A percentile compares a stretch with the other conserved stretches of the same genome.
phyloP scores from a whole-genome alignment of 2,888 invertebrate species.

The Aphidius colemani region DNA sequence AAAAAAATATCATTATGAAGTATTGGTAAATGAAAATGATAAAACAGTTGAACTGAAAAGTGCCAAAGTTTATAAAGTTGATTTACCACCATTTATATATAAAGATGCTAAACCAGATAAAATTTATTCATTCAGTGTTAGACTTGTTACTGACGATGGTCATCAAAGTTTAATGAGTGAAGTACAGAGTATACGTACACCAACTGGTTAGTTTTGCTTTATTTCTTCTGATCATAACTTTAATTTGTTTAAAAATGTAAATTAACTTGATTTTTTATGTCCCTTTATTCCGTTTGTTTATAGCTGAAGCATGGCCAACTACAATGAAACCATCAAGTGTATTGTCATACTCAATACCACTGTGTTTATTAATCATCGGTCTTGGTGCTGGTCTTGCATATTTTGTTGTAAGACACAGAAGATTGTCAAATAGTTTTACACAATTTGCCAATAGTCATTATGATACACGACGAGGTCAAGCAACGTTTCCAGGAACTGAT shows the following conservation, averaged over 20 bases:
- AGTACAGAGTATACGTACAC: slow-evolving; percentile 58
- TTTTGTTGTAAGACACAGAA: slow-evolving; percentile 71
- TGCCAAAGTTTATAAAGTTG: slow-evolving; percentile 59
- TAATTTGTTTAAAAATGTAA: slow-evolving; percentile 3
- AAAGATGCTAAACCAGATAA: slow-evolving; percentile 62
- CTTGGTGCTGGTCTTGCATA: slow-evolving; percentile 68
- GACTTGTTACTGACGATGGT: slow-evolving; percentile 66
- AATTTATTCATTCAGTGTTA: slow-evolving; percentile 70
- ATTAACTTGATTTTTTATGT: not conserved
- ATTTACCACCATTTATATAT: slow-evolving; percentile 65
- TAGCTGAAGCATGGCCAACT: slow-evolving; percentile 40
- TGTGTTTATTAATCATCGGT: slow-evolving; percentile 63
- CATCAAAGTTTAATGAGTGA: slow-evolving; percentile 70
- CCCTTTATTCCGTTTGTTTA: slow-evolving; percentile 27
- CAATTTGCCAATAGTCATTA: slow-evolving; percentile 85
- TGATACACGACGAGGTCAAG: slow-evolving; percentile 83
- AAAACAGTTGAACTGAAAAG: slow-evolving; percentile 60
- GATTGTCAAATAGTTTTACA: slow-evolving; percentile 77
- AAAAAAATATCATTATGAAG: slow-evolving; percentile 66
- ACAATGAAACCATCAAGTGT: slow-evolving; percentile 54
- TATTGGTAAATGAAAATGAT: slow-evolving; percentile 67
- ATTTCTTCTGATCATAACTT: not conserved
- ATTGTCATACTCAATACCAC: slow-evolving; percentile 64
- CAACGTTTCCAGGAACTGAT: slow-evolving; percentile 76
- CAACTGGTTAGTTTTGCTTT: slow-evolving; percentile 48